Percentiles rank a stretch among this genome's conserved stretches.
phyloP scores from a whole-genome alignment of 2,113 vertebrate genomes.

The Lampris incognitus region DNA sequence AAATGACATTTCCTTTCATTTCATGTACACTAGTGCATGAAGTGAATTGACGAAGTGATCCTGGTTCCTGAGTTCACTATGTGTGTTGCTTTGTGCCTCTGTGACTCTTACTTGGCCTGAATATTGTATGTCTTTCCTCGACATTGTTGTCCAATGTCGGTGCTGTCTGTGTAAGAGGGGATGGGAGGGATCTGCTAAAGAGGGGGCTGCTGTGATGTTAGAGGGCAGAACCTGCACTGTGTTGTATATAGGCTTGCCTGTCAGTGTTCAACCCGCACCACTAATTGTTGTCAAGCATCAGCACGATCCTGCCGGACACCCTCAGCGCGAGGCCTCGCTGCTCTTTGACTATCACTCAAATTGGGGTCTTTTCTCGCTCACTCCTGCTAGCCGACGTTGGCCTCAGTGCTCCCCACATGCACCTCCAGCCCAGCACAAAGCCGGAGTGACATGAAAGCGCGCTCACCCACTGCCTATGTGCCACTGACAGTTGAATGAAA shows the following conservation, averaged over 20 bases:
- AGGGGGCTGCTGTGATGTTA: constrained; percentile 54
- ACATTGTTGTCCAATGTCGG: constrained; percentile 21
- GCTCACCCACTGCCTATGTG: constrained; percentile 64
- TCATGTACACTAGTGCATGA: no score
- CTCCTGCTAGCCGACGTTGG: constrained; percentile 68
- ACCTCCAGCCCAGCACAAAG: constrained; percentile 53
- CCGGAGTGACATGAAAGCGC: constrained; percentile 77
- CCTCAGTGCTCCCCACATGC: constrained; percentile 67
- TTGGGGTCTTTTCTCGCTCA: constrained; percentile 58
- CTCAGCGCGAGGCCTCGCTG: constrained; percentile 43
- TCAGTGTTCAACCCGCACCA: constrained; percentile 62
- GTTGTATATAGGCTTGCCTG: constrained; percentile 62
- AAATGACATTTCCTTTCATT: no score
- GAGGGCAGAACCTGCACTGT: constrained; percentile 50
- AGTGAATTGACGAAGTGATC: no score
- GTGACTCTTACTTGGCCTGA: constrained; percentile 24
- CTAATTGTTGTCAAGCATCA: constrained; percentile 83
- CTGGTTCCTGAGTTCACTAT: neutral
- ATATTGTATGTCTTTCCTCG: constrained; percentile 18
- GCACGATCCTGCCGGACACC: constrained; percentile 64
- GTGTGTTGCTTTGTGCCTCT: constrained; percentile 11
- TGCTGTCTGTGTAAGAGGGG: constrained; percentile 35
- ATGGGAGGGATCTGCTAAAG: constrained; percentile 43
- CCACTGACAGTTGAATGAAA: constrained; percentile 83
- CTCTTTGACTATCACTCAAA: constrained; percentile 66